A percentile compares a stretch with the other conserved stretches of the same genome.
Conservation (phyloP, 2,888 invertebrate genomes). For the Troilus luridus region DNA sequence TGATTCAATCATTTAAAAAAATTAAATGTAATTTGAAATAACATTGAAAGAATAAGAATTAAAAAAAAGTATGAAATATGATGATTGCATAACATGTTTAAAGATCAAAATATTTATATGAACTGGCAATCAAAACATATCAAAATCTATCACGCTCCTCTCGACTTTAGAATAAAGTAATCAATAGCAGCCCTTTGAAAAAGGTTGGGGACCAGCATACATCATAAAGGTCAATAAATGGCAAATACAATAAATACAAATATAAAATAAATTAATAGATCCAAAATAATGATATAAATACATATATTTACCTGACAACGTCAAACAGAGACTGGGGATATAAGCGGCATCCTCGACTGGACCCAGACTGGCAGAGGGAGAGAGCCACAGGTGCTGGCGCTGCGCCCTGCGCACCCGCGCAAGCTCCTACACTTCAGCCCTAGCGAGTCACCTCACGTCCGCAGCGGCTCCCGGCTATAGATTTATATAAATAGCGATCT, state of each 20-base stretch:
- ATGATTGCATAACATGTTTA: background rate
- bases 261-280: background rate
- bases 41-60: background rate
- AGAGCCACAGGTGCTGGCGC: conserved; percentile 10
- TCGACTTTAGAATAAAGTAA: background rate
- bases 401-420: background rate
- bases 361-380: background rate
- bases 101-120: background rate
- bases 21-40: too few species aligned
- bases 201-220: background rate
- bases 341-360: conserved; percentile 17
- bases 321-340: conserved; percentile 18
- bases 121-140: background rate
- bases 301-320: conserved; percentile 35
- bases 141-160: background rate
- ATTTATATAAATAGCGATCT: conserved; percentile 10
- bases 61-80: background rate
- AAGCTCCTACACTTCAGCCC: background rate
- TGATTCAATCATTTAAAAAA: too few species aligned
- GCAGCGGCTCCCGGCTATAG: background rate
- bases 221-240: background rate
- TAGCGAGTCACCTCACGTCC: background rate
- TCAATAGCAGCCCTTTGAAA: background rate
- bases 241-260: background rate
- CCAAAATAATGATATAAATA: too few species aligned